Evolutionary conservation across 2,113 vertebrate genomes (phyloP).

Genomic region (Coturnix japonica): DNA sequence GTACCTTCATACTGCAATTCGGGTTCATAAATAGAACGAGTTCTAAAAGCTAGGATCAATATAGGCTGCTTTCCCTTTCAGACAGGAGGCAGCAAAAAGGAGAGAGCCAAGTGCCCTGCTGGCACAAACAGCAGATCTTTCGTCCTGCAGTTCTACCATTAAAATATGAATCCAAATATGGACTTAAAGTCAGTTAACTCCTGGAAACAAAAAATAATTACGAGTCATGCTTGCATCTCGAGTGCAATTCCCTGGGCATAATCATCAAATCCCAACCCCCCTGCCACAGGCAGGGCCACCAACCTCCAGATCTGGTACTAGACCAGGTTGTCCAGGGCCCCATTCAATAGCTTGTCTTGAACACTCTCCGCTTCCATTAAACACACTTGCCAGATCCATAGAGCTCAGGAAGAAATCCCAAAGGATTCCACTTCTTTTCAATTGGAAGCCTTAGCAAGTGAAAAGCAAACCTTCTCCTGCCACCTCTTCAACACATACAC

Average conservation of each 20-base stretch:
- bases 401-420: neutral
- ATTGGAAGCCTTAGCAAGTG: neutral
- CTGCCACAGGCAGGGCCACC: too few relatives aligned
- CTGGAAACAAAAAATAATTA: neutral
- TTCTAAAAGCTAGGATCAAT: constrained; percentile 50
- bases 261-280: too few relatives aligned
- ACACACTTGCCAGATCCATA: neutral
- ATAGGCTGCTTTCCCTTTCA: neutral
- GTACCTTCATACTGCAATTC: neutral
- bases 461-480: constrained; percentile 31
- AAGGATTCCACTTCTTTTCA: constrained; percentile 10
- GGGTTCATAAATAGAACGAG: constrained; percentile 23
- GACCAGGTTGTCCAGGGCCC: too few relatives aligned
- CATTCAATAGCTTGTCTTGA: neutral
- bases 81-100: neutral
- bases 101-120: neutral
- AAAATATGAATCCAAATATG: neutral
- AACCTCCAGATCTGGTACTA: too few relatives aligned
- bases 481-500: constrained; percentile 22
- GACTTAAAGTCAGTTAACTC: neutral
- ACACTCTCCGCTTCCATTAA: neutral
- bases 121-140: neutral
- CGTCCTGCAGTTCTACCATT: neutral
- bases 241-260: neutral
- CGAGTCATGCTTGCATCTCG: neutral